Conservation (phyloP, 2,113 vertebrate genomes). For the Engraulis encrasicolus region DNA sequence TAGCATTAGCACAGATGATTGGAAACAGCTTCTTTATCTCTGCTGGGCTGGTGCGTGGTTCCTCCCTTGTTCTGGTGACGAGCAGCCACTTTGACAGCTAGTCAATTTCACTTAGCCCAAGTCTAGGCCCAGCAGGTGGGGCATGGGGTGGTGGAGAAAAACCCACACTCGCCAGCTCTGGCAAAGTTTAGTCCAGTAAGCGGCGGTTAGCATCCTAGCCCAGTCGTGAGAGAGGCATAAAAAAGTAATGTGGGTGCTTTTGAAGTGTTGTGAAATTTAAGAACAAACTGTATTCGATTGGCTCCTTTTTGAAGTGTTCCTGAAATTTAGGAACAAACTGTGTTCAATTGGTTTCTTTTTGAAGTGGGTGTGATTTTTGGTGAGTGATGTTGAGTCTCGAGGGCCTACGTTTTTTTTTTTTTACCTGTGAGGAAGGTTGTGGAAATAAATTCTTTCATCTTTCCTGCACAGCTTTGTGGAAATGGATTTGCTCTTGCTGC, state of each 20-base stretch:
- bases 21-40: background rate
- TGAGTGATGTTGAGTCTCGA: background rate
- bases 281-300: constrained; percentile 25
- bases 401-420: background rate
- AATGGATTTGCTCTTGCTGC: background rate
- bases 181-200: constrained; percentile 16
- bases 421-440: background rate
- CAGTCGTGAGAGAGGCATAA: background rate
- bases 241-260: background rate
- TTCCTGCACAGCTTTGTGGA: background rate
- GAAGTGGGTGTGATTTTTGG: background rate
- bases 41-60: background rate
- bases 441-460: background rate
- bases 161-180: constrained; percentile 19
- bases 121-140: background rate
- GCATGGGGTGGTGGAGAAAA: no score
- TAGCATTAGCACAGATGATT: background rate
- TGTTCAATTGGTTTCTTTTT: constrained; percentile 37
- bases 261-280: background rate
- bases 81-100: constrained; percentile 23
- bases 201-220: constrained; percentile 19
- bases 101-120: constrained; percentile 27
- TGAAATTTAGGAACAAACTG: constrained; percentile 15
- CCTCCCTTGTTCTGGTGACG: background rate
- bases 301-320: constrained; percentile 27